Conservation (phyloP, 2,888 invertebrate genomes). For the Oligia strigilis region DNA sequence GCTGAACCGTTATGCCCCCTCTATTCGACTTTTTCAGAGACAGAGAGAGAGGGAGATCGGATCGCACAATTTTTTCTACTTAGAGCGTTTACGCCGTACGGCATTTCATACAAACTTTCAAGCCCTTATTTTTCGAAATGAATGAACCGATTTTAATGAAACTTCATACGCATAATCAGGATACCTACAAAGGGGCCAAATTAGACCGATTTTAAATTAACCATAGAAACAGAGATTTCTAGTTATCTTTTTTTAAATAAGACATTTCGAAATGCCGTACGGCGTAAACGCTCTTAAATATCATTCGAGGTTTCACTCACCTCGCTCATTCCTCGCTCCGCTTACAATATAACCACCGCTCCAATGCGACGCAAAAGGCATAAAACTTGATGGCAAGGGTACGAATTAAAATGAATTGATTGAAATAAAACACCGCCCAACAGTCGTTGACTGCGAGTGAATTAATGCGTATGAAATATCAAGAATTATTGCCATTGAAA, state of each 20-base stretch:
- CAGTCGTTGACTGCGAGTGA: slow-evolving; percentile 57
- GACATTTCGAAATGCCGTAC: too few species aligned
- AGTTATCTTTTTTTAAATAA: too few species aligned
- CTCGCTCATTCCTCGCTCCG: slow-evolving; percentile 31
- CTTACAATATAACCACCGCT: slow-evolving; percentile 21
- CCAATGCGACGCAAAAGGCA: slow-evolving; percentile 46
- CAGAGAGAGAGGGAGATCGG: neutral
- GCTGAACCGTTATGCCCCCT: too few species aligned
- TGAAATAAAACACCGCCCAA: slow-evolving; percentile 67
- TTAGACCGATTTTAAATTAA: too few species aligned
- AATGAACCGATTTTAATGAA: too few species aligned
- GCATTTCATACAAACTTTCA: too few species aligned
- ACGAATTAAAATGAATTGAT: slow-evolving; percentile 69
- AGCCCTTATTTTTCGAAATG: too few species aligned
- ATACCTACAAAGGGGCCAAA: too few species aligned
- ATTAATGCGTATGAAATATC: slow-evolving; percentile 65
- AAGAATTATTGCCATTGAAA: slow-evolving; percentile 58
- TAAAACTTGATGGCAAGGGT: slow-evolving; percentile 60
- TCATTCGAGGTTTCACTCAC: neutral
- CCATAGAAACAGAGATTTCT: too few species aligned
- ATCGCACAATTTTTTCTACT: neutral
- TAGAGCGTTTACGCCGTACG: too few species aligned
- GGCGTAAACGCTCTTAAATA: neutral
- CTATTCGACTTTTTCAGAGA: too few species aligned
- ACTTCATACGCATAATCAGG: too few species aligned